These are phyloP conservation scores for Drosophila nikananu DNA, from an alignment of 1,140 invertebrate species.

Conservation along the genomic window DNA sequence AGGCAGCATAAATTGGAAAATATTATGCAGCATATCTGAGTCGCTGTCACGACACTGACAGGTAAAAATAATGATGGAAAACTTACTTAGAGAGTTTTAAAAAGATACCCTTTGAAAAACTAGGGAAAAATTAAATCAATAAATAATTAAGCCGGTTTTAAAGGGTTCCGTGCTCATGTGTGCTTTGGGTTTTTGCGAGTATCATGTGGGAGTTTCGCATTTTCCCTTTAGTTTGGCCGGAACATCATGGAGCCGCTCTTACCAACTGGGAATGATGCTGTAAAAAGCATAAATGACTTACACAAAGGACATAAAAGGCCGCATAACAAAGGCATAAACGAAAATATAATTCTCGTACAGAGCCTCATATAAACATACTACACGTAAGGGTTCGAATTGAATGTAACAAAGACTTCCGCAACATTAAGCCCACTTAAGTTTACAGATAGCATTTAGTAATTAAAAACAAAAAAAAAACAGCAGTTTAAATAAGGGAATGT, in stretches of 20 bases:
- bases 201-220: background rate
- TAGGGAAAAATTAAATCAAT: background rate
- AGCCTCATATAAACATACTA: background rate
- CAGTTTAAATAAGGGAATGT: background rate
- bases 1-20: conserved; percentile 14
- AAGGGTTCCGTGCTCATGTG: background rate
- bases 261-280: conserved; percentile 11
- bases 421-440: background rate
- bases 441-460: background rate
- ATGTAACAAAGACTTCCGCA: conserved; percentile 12
- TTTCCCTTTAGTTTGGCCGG: background rate
- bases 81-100: background rate
- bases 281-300: conserved; percentile 12
- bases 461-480: no score
- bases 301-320: conserved; percentile 11
- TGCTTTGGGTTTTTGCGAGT: background rate
- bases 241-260: background rate
- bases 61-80: conserved; percentile 2
- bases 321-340: conserved; percentile 18
- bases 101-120: background rate
- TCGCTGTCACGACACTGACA: conserved; percentile 7
- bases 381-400: background rate
- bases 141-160: background rate
- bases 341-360: background rate
- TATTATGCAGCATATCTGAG: conserved; percentile 17